Evolutionary conservation across 2,888 invertebrate genomes (phyloP), one percentile per base, ranked within the genome.

Genomic region (Mycogona germanica): DNA sequence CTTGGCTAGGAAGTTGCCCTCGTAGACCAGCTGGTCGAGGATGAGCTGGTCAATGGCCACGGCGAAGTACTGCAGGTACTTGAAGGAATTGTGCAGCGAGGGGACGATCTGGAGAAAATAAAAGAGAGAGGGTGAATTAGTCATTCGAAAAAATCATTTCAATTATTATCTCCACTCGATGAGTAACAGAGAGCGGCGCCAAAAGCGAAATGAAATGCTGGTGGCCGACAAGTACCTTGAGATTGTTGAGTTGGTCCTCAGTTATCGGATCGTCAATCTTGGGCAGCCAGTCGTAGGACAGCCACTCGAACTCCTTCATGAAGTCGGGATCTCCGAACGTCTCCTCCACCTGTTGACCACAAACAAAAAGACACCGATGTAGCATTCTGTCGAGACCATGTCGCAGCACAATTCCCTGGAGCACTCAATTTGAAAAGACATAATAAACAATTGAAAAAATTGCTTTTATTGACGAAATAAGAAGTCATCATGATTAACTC

Each of bases 11-110:
- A 76, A 76, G 23, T 65, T 62, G 7, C 69, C 68, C 32, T 66
- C 65, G 60, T 73, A 67, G 44, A 77, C 73, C 23, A 77, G 72
- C 59, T 77, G 75, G 61, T 81, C 79, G 68, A 73, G 70, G 35
- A 75, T 73, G 47, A 83, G 75, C 62, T 79, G 78, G 63, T 84
- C 78, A 55, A 84, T 65, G 28, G 79, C 81, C 5, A 83, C 82
- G 1, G 82, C 82, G 57, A 80, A 75, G 71, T 76, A 78, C 69
- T 85, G 84, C 66, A 85, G 71, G 60, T 76, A 77, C 63, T 78
- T 76, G 70, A 80, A 83, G 65, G 79, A 74, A 53, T 76, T 71
- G 50, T 78, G 73, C 61, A 84, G 55, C 21, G 60, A 55, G 21
- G 56, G 57, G 21, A 53, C 49, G 29, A 57, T 50, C 60, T 62